phyloP scores from a whole-genome alignment of 2,113 vertebrate species.

The Athene noctua region DNA sequence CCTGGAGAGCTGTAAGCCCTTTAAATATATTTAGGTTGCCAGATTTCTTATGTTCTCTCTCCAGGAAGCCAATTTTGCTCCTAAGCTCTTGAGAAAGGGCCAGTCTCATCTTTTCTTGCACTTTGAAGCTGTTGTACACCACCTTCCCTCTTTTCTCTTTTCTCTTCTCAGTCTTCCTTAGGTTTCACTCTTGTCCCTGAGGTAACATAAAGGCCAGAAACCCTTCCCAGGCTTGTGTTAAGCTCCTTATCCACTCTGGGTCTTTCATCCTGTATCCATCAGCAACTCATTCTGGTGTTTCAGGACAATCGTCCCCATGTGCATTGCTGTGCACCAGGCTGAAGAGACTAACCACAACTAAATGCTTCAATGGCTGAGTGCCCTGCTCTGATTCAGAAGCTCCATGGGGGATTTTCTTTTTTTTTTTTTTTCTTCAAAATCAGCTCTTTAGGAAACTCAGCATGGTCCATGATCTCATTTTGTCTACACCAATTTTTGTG shows the following conservation, averaged over 20 bases:
- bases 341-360: background rate
- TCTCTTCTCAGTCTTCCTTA: background rate
- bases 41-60: conserved; percentile 53
- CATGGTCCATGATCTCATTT: background rate
- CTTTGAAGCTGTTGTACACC: background rate
- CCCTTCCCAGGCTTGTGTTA: conserved; percentile 36
- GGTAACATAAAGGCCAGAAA: background rate
- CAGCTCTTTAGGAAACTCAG: background rate
- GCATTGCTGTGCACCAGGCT: background rate
- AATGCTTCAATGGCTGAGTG: background rate
- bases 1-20: conserved; percentile 36
- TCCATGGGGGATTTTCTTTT: background rate
- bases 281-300: background rate
- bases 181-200: conserved; percentile 1
- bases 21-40: conserved; percentile 56
- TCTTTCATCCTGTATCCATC: background rate
- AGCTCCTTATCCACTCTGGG: conserved; percentile 1
- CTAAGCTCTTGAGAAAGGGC: conserved; percentile 48
- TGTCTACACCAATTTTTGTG: background rate
- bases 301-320: background rate
- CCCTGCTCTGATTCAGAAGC: background rate
- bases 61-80: conserved; percentile 52
- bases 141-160: background rate
- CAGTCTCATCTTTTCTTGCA: conserved; percentile 32
- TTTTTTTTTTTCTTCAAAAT: background rate